phyloP scores from a whole-genome alignment of 2,113 vertebrate genomes.

The Oryzias woworae region DNA sequence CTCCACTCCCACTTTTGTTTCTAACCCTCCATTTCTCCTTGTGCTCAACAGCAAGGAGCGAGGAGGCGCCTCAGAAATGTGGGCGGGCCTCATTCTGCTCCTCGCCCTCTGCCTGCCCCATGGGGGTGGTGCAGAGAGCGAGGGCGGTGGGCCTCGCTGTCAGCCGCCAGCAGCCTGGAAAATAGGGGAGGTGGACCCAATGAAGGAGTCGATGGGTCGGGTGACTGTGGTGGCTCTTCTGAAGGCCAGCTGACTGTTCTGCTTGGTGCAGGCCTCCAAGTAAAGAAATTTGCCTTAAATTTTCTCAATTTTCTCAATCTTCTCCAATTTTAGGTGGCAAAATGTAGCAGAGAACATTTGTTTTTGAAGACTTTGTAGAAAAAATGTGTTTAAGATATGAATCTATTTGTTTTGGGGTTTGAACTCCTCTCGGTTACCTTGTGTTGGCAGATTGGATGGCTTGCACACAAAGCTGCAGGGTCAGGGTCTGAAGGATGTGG shows the following conservation, averaged over 20 bases:
- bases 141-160: conserved; percentile 76
- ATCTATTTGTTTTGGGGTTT: neutral
- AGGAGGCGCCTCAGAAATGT: conserved; percentile 78
- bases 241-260: conserved; percentile 92
- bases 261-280: conserved; percentile 91
- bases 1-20: neutral
- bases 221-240: conserved; percentile 91
- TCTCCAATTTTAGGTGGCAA: too few species aligned
- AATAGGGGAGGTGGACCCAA: conserved; percentile 81
- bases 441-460: conserved; percentile 79
- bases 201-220: conserved; percentile 78
- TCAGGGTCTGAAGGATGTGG: conserved; percentile 83
- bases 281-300: conserved; percentile 41
- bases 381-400: too few species aligned
- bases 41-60: conserved; percentile 22
- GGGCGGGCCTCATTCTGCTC: conserved; percentile 82
- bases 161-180: conserved; percentile 81
- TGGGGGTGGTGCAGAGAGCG: conserved; percentile 82
- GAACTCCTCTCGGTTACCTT: neutral
- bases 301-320: too few species aligned
- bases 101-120: conserved; percentile 90
- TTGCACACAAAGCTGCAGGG: conserved; percentile 85
- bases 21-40: conserved; percentile 7
- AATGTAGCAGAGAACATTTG: too few species aligned
- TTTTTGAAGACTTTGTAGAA: too few species aligned